These are phyloP conservation scores for Zelleria hepariella DNA, from an alignment of 2,888 invertebrate species.

Conservation along the genomic window DNA sequence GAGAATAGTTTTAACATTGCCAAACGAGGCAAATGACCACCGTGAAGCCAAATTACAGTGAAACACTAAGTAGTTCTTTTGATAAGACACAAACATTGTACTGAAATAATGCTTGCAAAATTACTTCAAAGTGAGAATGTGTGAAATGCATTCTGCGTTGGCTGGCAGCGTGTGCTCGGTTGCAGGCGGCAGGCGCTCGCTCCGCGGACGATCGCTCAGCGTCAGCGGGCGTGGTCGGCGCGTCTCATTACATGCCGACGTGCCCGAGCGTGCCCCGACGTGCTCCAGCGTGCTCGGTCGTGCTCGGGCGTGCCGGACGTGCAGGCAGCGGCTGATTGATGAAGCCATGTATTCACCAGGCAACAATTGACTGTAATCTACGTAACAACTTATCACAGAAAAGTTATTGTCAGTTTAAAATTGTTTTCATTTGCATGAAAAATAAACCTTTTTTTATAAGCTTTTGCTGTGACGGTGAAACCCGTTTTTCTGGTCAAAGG, in stretches of 20 bases:
- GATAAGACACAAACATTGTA: background rate
- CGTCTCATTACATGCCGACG: background rate
- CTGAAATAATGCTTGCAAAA: background rate
- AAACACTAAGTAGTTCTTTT: background rate
- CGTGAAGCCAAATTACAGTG: no score
- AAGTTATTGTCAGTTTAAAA: no score
- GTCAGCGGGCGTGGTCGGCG: background rate
- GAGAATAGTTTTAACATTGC: no score
- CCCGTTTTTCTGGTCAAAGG: no score
- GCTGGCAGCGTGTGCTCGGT: background rate
- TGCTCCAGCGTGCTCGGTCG: background rate
- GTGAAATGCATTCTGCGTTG: background rate
- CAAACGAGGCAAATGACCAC: no score
- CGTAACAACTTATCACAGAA: no score
- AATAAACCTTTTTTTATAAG: no score
- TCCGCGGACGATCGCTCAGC: background rate
- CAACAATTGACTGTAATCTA: no score
- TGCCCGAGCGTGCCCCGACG: background rate
- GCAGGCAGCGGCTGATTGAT: background rate
- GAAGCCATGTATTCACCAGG: background rate
- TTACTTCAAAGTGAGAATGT: background rate
- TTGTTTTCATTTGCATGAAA: no score
- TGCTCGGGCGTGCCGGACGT: background rate
- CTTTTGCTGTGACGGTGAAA: no score
- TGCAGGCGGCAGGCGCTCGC: background rate